Conservation (phyloP, 2,888 invertebrate species). For the Tiliacea aurago region DNA sequence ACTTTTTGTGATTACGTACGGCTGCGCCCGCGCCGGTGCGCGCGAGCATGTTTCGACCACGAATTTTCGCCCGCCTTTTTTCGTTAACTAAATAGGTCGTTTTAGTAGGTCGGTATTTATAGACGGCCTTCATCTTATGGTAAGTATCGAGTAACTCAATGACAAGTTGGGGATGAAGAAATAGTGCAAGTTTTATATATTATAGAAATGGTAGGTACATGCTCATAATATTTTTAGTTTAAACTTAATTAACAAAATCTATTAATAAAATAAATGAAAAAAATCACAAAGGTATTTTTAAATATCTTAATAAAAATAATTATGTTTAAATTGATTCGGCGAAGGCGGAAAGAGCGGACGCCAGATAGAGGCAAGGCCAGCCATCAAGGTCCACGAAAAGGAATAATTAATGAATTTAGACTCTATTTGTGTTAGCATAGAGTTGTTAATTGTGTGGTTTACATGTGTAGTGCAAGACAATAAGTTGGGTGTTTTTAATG, state of each 20-base stretch:
- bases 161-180: constrained; percentile 5
- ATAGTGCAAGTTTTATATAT: constrained; percentile 4
- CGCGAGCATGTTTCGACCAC: constrained; percentile 72
- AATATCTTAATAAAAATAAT: constrained; percentile 81
- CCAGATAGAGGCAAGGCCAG: constrained; percentile 88
- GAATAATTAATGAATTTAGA: constrained; percentile 67
- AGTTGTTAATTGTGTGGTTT: constrained; percentile 69
- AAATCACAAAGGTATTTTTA: constrained; percentile 68
- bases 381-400: constrained; percentile 83
- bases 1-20: constrained; percentile 87
- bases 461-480: constrained; percentile 80
- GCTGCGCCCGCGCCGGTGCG: constrained; percentile 76
- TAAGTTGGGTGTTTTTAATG: constrained; percentile 86
- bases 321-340: constrained; percentile 87
- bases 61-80: constrained; percentile 75
- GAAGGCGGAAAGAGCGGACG: constrained; percentile 90
- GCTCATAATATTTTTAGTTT: constrained; percentile 6
- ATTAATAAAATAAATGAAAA: constrained; percentile 30
- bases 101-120: constrained; percentile 59
- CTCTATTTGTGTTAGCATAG: constrained; percentile 68
- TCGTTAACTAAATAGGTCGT: constrained; percentile 66
- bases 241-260: constrained; percentile 20
- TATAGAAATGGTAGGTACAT: not conserved
- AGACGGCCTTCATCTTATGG: constrained; percentile 44
- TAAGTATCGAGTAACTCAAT: constrained; percentile 23